Base-by-base conservation (phyloP, 2,888 invertebrate genomes). In the Drosophila leonis region DNA sequence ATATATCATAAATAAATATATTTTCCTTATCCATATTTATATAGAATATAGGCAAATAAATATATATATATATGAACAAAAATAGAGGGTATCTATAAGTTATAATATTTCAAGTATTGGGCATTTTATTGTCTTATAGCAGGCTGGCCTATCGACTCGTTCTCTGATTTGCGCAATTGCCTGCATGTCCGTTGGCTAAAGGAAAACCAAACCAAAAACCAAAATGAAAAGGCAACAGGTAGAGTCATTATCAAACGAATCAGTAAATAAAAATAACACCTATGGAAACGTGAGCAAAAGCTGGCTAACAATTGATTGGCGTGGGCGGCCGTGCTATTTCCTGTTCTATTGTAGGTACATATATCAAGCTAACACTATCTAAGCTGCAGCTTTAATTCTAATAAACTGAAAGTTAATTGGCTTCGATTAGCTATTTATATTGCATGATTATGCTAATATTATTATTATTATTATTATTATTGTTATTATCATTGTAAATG, bases 91-190 rank as follows among this genome's bases (percentile, higher is more conserved):
- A 49, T 49, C n/a, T 49, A 1, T 6, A 48, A 12, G 48, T 29
- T 10, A 29, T 31, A 6, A n/a, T 12, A 12, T 2, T 18, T 12
- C 0, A n/a, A 12, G 31, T 15, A 15, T 3, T 3, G 0, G 48
- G 18, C 12, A 31, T 31, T 31, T 71, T 42, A 29, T 48, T 10
- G 29, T 31, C 29, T 31, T 48, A 31, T 31, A 9, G 0, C 4
- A 7, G 4, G 24, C 20, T 15, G n/a, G 35, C 41, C 44, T 49
- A 64, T 72, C 63, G 29, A n/a, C 27, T 57, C 35, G 55, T 78
- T 42, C 61, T 65, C 67, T 72, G 75, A 75, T 82, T 82, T 85
- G 68, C 80, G 41, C 72, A 85, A 84, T 82, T 79, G 48, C 12
- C 48, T 48, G 48, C 48, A 29, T 29, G 29, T 29, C 56, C 20